phyloP scores from a whole-genome alignment of 2,797 vertebrate genomes.

The Silurus lanzhouensis region DNA sequence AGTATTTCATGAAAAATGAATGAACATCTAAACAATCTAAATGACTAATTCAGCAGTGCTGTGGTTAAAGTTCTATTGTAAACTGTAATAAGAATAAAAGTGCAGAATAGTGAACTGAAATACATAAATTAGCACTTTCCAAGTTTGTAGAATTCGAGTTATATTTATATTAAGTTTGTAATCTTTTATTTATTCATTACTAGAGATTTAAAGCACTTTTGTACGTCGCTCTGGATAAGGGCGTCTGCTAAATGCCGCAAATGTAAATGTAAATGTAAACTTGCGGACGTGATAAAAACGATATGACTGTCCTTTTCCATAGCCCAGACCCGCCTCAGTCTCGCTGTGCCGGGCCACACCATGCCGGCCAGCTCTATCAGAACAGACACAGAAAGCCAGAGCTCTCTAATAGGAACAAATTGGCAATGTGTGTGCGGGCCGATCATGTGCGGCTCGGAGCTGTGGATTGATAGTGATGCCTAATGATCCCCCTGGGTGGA shows the following conservation, averaged over 20 bases:
- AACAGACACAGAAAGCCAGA: slow-evolving; percentile 89
- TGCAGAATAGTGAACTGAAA: too few relatives aligned
- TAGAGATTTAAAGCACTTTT: too few relatives aligned
- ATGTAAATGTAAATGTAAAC: too few relatives aligned
- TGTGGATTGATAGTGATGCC: slow-evolving; percentile 99
- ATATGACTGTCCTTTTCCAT: not conserved
- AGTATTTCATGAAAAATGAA: not conserved
- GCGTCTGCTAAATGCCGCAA: too few relatives aligned
- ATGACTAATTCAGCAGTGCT: too few relatives aligned
- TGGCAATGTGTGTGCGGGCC: slow-evolving; percentile 95
- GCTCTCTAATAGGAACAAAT: slow-evolving; percentile 99
- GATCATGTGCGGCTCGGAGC: slow-evolving; percentile 89
- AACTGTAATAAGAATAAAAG: not conserved
- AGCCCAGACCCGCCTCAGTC: slow-evolving; percentile 62
- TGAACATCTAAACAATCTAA: not conserved
- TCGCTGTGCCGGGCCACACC: slow-evolving; percentile 70
- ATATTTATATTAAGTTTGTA: too few relatives aligned
- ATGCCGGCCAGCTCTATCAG: slow-evolving; percentile 78
- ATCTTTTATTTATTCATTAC: too few relatives aligned
- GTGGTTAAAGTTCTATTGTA: not conserved
- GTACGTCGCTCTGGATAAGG: too few relatives aligned
- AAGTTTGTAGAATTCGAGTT: too few relatives aligned
- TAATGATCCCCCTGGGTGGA: slow-evolving; percentile 99
- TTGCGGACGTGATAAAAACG: not conserved
- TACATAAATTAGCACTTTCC: too few relatives aligned